A percentile compares a stretch with the other conserved stretches of the same genome.
Evolutionary conservation across 30 jellyfish, hydroid and myxozoan species (phyloP).

Genomic region (Sanderia malayensis): DNA sequence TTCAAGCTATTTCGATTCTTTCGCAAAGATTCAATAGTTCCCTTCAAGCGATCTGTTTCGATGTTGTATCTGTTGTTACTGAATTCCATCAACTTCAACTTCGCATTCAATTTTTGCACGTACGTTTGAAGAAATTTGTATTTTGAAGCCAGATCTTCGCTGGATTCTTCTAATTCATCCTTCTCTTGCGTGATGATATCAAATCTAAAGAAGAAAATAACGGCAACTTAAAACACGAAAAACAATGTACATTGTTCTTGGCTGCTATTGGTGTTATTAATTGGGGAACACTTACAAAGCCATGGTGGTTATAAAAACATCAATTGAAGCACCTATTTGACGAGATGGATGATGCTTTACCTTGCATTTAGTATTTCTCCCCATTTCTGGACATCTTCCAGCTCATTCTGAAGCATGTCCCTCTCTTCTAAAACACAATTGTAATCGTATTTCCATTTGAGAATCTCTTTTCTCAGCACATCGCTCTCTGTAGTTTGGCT

Average conservation of each 20-base stretch:
- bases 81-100: slow-evolving; percentile 19
- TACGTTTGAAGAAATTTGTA: slow-evolving; percentile 3
- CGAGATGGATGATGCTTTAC: too few species aligned
- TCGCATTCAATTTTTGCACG: slow-evolving; percentile 13
- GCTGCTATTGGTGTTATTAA: too few species aligned
- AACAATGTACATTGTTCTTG: too few species aligned
- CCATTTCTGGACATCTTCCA: slow-evolving; percentile 70
- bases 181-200: slow-evolving; percentile 35
- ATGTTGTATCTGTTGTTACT: slow-evolving; percentile 10
- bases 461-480: slow-evolving; percentile 50
- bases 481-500: slow-evolving; percentile 62
- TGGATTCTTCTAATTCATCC: slow-evolving; percentile 15
- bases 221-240: neutral
- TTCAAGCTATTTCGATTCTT: slow-evolving; percentile 37
- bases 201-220: slow-evolving; percentile 18
- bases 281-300: too few species aligned
- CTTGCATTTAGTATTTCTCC: slow-evolving; percentile 72
- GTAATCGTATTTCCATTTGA: slow-evolving; percentile 52
- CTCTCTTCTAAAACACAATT: slow-evolving; percentile 44
- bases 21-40: slow-evolving; percentile 29
- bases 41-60: slow-evolving; percentile 16
- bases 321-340: too few species aligned
- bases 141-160: slow-evolving; percentile 21
- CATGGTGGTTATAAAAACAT: too few species aligned
- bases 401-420: slow-evolving; percentile 48